Base-by-base conservation (phyloP, 2,797 vertebrate genomes). In the Denticeps clupeoides region DNA sequence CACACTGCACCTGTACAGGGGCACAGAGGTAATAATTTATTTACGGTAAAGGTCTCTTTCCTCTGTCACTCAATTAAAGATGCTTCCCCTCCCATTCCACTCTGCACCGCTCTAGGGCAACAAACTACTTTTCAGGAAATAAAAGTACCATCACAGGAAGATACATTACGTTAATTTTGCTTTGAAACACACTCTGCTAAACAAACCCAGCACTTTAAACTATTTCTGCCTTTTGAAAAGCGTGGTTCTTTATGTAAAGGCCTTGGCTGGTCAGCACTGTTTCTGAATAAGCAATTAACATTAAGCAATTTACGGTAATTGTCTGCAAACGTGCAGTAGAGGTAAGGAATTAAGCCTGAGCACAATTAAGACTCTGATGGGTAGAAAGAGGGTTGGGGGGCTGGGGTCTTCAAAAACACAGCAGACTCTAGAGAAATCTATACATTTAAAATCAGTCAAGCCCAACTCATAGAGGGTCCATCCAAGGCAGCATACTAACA, bases 61-160 rank as follows among this genome's bases (percentile, higher is more conserved):
- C 49, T 52, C 49, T 33, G 44, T 41, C 38, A 58, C 31, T 44
- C 38, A 48, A 52, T 59, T 44, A 47, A 60, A 55, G 53, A 59
- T 51, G 47, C 32, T 21, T 46, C 41, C 45, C 29, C 41, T 50
- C 32, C 15, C 51, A 41, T 48, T 51, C 44, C 27, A 45, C 47
- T 54, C 44, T 52, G 45, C 49, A 53, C 56, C 28, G 45, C 58
- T 56, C 15, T 45, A 45, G 54, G 53, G 45, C 46, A 49, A 19
- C 18, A 45, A 23, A 45, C 33, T 40, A 56, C 27, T 41, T 45
- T 41, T 53, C 32, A 45, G 29, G 41, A 52, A 24, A 47, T n/a
- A n/a, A n/a, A n/a, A n/a, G n/a, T n/a, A n/a, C n/a, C n/a, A n/a
- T n/a, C n/a, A n/a, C n/a, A n/a, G n/a, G n/a, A n/a, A n/a, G n/a